These are phyloP conservation scores for Lepisosteus oculatus DNA, from an alignment of 2,113 vertebrate species.

Conservation along the genomic window DNA sequence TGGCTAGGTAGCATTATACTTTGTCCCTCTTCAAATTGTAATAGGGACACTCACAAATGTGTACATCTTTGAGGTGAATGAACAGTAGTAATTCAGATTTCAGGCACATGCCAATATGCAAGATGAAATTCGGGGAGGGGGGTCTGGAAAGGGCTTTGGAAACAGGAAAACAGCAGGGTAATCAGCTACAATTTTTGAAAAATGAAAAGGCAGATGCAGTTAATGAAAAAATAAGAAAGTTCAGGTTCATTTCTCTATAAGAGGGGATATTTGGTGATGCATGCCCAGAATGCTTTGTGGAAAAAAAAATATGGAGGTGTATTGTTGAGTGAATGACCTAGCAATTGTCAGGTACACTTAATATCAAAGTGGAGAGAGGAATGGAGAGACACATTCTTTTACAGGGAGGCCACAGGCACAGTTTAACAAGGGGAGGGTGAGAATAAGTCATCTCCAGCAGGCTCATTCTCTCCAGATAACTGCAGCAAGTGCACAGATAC, in stretches of 20 bases:
- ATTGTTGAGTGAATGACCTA: conserved; percentile 26
- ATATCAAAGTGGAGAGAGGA: conserved; percentile 34
- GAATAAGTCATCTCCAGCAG: background rate
- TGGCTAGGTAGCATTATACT: conserved; percentile 22
- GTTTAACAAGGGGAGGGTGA: conserved; percentile 14
- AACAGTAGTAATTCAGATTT: conserved; percentile 16
- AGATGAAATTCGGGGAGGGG: conserved; percentile 17
- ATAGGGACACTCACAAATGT: background rate
- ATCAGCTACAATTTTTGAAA: conserved; percentile 37
- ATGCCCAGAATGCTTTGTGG: conserved; percentile 37
- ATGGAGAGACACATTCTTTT: conserved; percentile 27
- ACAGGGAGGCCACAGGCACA: conserved; percentile 21
- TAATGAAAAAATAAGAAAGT: conserved; percentile 54
- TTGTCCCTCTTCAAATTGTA: conserved; percentile 21
- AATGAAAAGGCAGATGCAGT: conserved; percentile 47
- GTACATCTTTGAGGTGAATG: conserved; percentile 23
- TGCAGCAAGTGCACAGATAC: background rate
- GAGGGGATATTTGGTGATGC: conserved; percentile 18
- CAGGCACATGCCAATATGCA: conserved; percentile 28
- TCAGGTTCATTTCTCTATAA: conserved; percentile 32
- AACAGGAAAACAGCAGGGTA: conserved; percentile 18
- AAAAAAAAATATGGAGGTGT: conserved; percentile 32
- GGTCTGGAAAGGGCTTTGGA: conserved; percentile 34
- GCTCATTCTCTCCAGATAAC: background rate
- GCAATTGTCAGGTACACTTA: conserved; percentile 24